Evolutionary conservation across 2,113 vertebrate genomes (phyloP).

Genomic region (Ginglymostoma cirratum): DNA sequence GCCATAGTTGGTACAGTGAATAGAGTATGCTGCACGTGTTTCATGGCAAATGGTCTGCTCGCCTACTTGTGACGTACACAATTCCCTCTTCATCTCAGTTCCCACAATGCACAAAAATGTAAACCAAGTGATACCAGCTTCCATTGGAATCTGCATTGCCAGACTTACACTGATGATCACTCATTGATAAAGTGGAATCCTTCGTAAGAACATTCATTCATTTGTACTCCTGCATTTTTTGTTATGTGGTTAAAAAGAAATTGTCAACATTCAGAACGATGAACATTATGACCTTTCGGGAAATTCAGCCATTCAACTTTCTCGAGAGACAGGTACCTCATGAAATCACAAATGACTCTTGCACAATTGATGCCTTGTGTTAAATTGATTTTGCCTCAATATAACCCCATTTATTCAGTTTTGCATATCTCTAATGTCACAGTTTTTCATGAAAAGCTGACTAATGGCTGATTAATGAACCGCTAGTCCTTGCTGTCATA

Average conservation of each 20-base stretch:
- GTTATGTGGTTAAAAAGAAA: background rate
- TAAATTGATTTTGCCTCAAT: background rate
- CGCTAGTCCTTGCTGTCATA: background rate
- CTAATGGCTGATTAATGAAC: background rate
- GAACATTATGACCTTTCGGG: background rate
- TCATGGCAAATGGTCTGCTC: background rate
- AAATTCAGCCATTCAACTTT: background rate
- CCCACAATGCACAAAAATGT: background rate
- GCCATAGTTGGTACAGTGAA: background rate
- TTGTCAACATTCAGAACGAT: background rate
- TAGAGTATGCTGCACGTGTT: no score
- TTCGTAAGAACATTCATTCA: background rate
- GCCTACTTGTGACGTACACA: background rate
- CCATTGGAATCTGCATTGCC: background rate
- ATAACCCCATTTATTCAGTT: background rate
- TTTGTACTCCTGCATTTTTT: background rate
- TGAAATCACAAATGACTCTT: background rate
- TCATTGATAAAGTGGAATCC: background rate
- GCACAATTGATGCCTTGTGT: background rate
- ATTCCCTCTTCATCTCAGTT: background rate
- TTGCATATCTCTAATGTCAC: background rate
- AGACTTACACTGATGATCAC: background rate
- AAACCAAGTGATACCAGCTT: background rate
- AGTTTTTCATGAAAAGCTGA: background rate
- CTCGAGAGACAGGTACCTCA: background rate